Evolutionary conservation across 1,140 invertebrate species (phyloP).

Genomic region (Pseudachorutes palmiensis): DNA sequence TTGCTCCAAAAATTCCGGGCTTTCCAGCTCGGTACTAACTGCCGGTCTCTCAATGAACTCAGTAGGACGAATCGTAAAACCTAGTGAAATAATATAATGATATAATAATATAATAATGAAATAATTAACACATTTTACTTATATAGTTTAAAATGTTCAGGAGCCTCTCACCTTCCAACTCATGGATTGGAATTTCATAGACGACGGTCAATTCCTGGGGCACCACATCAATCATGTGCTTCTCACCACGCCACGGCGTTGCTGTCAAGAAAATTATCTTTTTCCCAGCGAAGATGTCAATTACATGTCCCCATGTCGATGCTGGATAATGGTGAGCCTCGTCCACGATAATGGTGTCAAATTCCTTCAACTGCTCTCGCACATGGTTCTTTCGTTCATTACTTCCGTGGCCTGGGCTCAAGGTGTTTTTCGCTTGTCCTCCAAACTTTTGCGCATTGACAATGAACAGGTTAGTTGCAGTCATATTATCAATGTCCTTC

Average conservation of each 20-base stretch:
- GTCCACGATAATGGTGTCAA: slow-evolving; percentile 20
- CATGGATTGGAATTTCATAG: no score
- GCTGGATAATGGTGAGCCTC: slow-evolving; percentile 26
- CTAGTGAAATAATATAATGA: no score
- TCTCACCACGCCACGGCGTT: slow-evolving; percentile 5
- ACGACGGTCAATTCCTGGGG: no score
- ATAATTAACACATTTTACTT: no score
- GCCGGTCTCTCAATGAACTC: no score
- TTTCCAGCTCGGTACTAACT: no score
- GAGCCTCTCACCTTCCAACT: no score
- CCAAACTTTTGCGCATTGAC: slow-evolving; percentile 27
- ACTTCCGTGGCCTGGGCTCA: neutral
- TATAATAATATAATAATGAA: no score
- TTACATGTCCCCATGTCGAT: slow-evolving; percentile 14
- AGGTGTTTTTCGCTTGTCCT: neutral
- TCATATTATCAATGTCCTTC: neutral
- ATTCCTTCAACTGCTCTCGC: neutral
- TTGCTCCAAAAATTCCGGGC: no score
- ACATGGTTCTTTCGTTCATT: neutral
- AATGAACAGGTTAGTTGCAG: slow-evolving; percentile 12
- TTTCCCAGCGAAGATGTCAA: slow-evolving; percentile 5
- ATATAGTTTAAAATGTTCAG: no score
- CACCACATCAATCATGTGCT: no score
- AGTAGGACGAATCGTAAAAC: no score
- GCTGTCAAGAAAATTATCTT: slow-evolving; percentile 20